Evolutionary conservation across 2,797 vertebrate genomes (phyloP).

Genomic region (Gila robusta): DNA sequence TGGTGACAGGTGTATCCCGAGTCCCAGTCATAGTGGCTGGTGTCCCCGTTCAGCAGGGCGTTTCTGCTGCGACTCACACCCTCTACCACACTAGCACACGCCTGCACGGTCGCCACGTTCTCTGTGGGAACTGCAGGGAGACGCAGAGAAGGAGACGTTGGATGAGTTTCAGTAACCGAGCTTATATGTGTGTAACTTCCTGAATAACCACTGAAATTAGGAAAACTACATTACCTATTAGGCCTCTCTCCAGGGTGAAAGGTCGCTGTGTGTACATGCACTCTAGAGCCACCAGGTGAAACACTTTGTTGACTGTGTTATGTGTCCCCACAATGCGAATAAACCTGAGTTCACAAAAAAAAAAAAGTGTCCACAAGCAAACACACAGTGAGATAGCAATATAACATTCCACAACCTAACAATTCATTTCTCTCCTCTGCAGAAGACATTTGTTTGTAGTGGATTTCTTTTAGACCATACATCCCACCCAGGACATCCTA

Average conservation of each 20-base stretch:
- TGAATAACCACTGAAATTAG: neutral
- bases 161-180: neutral
- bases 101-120: slow-evolving; percentile 91
- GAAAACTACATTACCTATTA: slow-evolving; percentile 85
- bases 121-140: slow-evolving; percentile 85
- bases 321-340: slow-evolving; percentile 97
- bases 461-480: neutral
- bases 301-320: slow-evolving; percentile 99
- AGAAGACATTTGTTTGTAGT: neutral
- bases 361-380: neutral
- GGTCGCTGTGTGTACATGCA: slow-evolving; percentile 94
- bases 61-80: slow-evolving; percentile 96
- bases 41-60: slow-evolving; percentile 95
- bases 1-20: slow-evolving; percentile 98
- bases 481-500: neutral
- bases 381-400: slow-evolving; percentile 15
- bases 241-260: slow-evolving; percentile 90
- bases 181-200: neutral
- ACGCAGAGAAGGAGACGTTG: neutral
- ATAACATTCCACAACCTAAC: neutral
- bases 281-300: slow-evolving; percentile 98
- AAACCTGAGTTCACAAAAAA: slow-evolving; percentile 79
- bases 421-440: neutral
- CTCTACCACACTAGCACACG: slow-evolving; percentile 94
- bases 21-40: slow-evolving; percentile 98